phyloP scores from a whole-genome alignment of 2,888 invertebrate species.

The Drosophila phalerata region DNA sequence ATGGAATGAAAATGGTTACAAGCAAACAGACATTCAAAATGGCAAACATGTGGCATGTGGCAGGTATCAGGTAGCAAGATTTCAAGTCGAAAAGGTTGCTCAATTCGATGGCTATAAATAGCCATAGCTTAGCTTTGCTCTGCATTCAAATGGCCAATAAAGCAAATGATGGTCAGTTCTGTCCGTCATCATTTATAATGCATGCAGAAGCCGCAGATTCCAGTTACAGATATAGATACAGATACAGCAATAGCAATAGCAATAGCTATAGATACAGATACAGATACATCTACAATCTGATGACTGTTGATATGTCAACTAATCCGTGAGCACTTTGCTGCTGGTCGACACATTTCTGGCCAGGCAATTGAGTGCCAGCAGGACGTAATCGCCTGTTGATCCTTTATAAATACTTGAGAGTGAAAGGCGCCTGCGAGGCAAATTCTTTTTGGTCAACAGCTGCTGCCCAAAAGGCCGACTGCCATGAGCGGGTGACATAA shows the following conservation, averaged over 20 bases:
- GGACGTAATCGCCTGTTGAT: constrained; percentile 80
- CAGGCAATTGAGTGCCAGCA: constrained; percentile 60
- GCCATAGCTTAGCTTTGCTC: constrained; percentile 20
- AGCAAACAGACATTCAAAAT: constrained; percentile 14
- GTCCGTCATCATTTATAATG: constrained; percentile 66
- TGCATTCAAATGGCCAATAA: constrained; percentile 66
- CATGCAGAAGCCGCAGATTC: constrained; percentile 58
- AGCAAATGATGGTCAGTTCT: constrained; percentile 34
- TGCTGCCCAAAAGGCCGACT: constrained; percentile 26
- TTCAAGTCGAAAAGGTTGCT: constrained; percentile 10
- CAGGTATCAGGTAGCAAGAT: neutral
- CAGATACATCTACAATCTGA: constrained; percentile 9
- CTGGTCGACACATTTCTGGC: constrained; percentile 3
- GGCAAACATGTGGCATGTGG: constrained; percentile 9
- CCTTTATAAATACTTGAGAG: constrained; percentile 73
- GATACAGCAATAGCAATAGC: constrained; percentile 5
- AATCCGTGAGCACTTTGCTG: constrained; percentile 63
- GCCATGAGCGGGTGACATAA: constrained; percentile 69
- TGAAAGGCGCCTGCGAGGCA: constrained; percentile 29
- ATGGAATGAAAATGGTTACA: constrained; percentile 20
- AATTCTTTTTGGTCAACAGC: constrained; percentile 55
- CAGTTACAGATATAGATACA: constrained; percentile 13
- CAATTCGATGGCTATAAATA: constrained; percentile 54
- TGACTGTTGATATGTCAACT: constrained; percentile 50
- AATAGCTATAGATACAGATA: constrained; percentile 12